Conservation (phyloP, 1,140 invertebrate genomes). For the Pararge aegeria region DNA sequence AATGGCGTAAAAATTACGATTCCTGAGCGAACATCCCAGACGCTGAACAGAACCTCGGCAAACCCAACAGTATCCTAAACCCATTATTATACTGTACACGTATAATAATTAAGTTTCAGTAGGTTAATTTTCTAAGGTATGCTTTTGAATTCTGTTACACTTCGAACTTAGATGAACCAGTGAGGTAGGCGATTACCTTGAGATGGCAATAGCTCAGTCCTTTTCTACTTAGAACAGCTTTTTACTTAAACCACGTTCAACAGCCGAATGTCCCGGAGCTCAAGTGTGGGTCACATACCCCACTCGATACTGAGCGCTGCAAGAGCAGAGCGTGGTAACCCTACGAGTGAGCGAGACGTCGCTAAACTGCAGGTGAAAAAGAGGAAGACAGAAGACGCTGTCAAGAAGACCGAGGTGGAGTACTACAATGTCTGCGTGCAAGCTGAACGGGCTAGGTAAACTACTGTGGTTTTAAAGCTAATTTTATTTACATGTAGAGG, state of each 20-base stretch:
- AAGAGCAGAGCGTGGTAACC: constrained; percentile 54
- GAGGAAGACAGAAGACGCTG: constrained; percentile 93
- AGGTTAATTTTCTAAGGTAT: too few relatives aligned
- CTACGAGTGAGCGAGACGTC: constrained; percentile 76
- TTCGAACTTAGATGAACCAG: too few relatives aligned
- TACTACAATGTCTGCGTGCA: constrained; percentile 95
- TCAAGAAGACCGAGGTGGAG: constrained; percentile 94
- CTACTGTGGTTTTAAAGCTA: too few relatives aligned
- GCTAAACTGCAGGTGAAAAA: constrained; percentile 92
- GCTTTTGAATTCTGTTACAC: too few relatives aligned
- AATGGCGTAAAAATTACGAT: too few relatives aligned
- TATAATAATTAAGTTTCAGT: too few relatives aligned
- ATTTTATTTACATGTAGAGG: too few relatives aligned
- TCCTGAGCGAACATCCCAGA: too few relatives aligned
- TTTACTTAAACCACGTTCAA: constrained; percentile 29
- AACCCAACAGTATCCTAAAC: too few relatives aligned
- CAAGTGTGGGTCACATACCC: constrained; percentile 69
- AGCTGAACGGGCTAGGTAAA: constrained; percentile 90
- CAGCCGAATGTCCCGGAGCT: constrained; percentile 70
- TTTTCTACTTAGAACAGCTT: background rate
- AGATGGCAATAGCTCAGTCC: background rate
- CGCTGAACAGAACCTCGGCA: too few relatives aligned
- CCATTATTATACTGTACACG: too few relatives aligned
- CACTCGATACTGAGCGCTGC: constrained; percentile 67
- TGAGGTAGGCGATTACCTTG: background rate